phyloP scores from a whole-genome alignment of 2,888 invertebrate species.

The Leuctra nigra region DNA sequence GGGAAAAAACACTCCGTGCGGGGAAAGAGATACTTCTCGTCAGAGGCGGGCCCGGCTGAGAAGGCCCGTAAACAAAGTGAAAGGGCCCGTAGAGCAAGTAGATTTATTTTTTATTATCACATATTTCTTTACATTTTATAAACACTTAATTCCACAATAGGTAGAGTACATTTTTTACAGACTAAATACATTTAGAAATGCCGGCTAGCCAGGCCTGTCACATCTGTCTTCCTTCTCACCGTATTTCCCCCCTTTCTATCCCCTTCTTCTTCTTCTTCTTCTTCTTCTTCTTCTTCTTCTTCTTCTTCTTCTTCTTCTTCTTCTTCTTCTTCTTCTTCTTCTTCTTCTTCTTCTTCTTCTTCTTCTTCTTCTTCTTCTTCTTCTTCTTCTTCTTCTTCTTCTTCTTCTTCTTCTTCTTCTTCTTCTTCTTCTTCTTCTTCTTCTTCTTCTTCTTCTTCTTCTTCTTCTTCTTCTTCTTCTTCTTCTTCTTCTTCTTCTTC shows the following conservation, averaged over 20 bases:
- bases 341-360: not conserved
- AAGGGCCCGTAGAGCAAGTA: no score
- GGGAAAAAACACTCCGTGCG: no score
- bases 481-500: constrained; percentile 2
- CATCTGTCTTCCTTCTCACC: no score
- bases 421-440: constrained; percentile 10
- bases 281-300: constrained; percentile 3
- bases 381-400: constrained; percentile 1
- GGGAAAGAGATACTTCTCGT: no score
- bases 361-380: not conserved
- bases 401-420: constrained; percentile 5
- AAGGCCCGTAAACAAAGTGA: no score
- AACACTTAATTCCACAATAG: no score
- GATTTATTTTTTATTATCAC: no score
- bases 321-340: not conserved
- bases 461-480: not conserved
- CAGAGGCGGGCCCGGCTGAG: no score
- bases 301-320: not conserved
- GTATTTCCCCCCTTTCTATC: not conserved
- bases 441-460: not conserved
- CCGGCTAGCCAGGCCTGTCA: no score
- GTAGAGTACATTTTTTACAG: no score
- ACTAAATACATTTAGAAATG: no score
- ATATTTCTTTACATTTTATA: no score
- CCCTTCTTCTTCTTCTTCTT: constrained; percentile 7